Percentiles rank a stretch among this genome's conserved stretches.
These are phyloP conservation scores for Pogonocichla stellata DNA, from an alignment of 2,113 vertebrate genomes.

Conservation along the genomic window DNA sequence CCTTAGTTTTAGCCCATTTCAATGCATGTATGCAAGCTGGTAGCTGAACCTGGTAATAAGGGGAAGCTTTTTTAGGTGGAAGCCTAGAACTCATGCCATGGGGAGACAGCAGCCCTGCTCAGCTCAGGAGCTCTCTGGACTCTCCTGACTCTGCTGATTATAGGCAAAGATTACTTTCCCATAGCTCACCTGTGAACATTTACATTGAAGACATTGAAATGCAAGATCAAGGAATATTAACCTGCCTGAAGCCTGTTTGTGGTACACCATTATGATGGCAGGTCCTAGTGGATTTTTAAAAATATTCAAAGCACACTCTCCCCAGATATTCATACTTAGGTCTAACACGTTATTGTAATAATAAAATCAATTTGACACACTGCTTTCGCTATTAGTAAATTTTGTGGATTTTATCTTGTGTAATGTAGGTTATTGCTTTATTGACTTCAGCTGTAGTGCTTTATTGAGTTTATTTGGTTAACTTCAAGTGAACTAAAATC, in stretches of 20 bases:
- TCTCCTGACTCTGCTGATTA: neutral
- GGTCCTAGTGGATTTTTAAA: neutral
- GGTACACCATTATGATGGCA: neutral
- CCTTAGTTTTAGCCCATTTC: neutral
- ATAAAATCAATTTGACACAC: neutral
- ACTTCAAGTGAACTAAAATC: neutral
- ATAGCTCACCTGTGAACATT: rapidly evolving
- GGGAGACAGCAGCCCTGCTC: rapidly evolving
- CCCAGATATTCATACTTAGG: neutral
- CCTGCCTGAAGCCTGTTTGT: neutral
- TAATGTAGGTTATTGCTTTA: neutral
- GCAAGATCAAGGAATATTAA: neutral
- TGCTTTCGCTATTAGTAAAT: neutral
- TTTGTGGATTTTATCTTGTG: neutral
- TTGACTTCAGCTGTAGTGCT: neutral
- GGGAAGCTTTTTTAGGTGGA: neutral
- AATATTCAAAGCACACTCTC: neutral
- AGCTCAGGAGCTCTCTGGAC: neutral
- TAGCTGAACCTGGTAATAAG: neutral
- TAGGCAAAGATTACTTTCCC: neutral
- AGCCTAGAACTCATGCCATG: neutral
- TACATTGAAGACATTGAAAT: neutral
- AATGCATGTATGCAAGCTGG: rapidly evolving
- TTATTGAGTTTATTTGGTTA: neutral
- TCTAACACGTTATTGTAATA: neutral